phyloP scores from a whole-genome alignment of 2,888 invertebrate genomes.

The Aromia moschata region DNA sequence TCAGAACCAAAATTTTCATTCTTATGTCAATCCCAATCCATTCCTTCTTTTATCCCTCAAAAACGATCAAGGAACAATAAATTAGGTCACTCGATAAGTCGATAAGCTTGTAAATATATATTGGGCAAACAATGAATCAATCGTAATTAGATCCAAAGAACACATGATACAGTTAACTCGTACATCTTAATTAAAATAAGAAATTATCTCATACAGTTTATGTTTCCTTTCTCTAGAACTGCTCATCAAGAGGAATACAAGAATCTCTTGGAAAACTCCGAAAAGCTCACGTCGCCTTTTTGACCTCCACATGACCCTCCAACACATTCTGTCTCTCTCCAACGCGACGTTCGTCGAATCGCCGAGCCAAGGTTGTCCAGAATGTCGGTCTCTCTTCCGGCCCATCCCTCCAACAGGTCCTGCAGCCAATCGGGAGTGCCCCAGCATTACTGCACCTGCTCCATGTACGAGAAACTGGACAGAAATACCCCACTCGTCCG shows the following conservation, averaged over 20 bases:
- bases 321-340: slow-evolving; percentile 66
- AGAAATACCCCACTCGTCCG: slow-evolving; percentile 64
- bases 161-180: no score
- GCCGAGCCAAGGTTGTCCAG: slow-evolving; percentile 69
- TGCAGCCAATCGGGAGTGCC: slow-evolving; percentile 75
- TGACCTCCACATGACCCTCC: slow-evolving; percentile 78
- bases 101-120: no score
- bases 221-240: no score
- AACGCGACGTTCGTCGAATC: slow-evolving; percentile 48
- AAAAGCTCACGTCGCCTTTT: slow-evolving; percentile 78
- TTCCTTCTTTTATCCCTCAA: no score
- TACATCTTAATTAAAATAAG: no score
- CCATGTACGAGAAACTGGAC: slow-evolving; percentile 65
- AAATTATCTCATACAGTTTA: no score
- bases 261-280: slow-evolving; percentile 70
- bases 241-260: slow-evolving; percentile 67
- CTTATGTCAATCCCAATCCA: no score
- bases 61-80: no score
- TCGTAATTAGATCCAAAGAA: no score
- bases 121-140: no score
- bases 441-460: slow-evolving; percentile 81
- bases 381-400: slow-evolving; percentile 73
- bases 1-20: no score
- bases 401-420: slow-evolving; percentile 69
- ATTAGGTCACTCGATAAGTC: no score